Evolutionary conservation across 1,140 invertebrate species (phyloP), one percentile per base, ranked within the genome.

Genomic region (Drosophila teissieri): DNA sequence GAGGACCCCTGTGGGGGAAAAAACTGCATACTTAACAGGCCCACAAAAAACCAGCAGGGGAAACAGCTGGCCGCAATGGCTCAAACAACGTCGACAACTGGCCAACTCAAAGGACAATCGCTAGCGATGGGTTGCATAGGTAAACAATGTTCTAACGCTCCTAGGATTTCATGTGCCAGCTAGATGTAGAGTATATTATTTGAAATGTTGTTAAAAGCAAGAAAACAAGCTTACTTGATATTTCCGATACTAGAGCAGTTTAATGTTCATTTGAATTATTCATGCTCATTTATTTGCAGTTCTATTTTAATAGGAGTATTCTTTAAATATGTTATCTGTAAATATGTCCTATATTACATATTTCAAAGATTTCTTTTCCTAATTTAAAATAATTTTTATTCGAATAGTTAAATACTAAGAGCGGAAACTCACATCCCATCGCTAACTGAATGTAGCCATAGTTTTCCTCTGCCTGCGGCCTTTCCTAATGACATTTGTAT

Each of bases 11-110:
- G 63, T 76, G 64, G 62, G 54, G 46, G 80, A 80, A 88, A 80
- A 81, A 82, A 88, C 48, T 89, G 83, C 83, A 89, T 88, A 88
- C 84, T 88, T 88, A 86, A 86, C 82, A 86, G 65, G 53, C 78
- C 68, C 68, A 79, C 62, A 88, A 86, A 86, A 78, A 81, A 63
- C 44, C 63, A 73, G 65, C 73, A 80, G 55, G 46, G 56, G 65
- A 80, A 86, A 86, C 81, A 85, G 81, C 77, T 85, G 81, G 45
- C 74, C 60, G 49, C 67, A 85, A 85, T 85, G 78, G 78, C 81
- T 81, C 68, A 80, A 85, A 77, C 72, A 80, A 51, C 44, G 77
- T 68, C 73, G 54, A 65, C 76, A 80, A 78, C 81, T 70, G 78
- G 57, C 70, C 69, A 56, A 42, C 34, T 36, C 3, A 34, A 57